These are phyloP conservation scores for Labia minor DNA, from an alignment of 2,888 invertebrate genomes.

Conservation along the genomic window DNA sequence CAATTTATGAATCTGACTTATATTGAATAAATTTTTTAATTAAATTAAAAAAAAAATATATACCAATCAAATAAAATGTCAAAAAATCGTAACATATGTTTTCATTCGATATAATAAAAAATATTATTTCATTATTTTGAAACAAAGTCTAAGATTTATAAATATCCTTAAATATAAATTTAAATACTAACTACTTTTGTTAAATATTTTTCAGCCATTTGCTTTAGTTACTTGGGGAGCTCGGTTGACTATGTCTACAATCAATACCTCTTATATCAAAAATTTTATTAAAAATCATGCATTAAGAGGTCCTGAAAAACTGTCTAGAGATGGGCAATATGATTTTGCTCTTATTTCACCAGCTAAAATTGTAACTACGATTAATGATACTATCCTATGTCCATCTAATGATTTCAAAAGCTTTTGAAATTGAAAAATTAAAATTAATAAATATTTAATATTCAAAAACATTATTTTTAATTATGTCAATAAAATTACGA, in stretches of 20 bases:
- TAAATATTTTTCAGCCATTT: slow-evolving; percentile 47
- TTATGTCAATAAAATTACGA: not conserved
- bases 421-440: not conserved
- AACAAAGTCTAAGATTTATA: too few species aligned
- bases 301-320: slow-evolving; percentile 47
- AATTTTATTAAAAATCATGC: slow-evolving; percentile 53
- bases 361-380: slow-evolving; percentile 38
- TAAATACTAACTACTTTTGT: slow-evolving; percentile 22
- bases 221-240: slow-evolving; percentile 67
- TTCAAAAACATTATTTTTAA: not conserved
- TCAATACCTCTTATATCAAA: slow-evolving; percentile 44
- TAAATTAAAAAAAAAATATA: too few species aligned
- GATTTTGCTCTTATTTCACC: slow-evolving; percentile 36
- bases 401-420: slow-evolving; percentile 28
- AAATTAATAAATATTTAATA: not conserved
- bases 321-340: slow-evolving; percentile 45
- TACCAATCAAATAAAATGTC: too few species aligned
- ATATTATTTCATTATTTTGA: too few species aligned
- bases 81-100: too few species aligned
- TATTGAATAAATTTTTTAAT: too few species aligned
- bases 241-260: slow-evolving; percentile 55
- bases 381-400: slow-evolving; percentile 39
- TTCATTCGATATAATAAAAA: too few species aligned
- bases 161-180: too few species aligned
- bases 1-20: too few species aligned